These are phyloP conservation scores for Podarcis cretensis DNA, from an alignment of 2,113 vertebrate genomes.

Conservation along the genomic window DNA sequence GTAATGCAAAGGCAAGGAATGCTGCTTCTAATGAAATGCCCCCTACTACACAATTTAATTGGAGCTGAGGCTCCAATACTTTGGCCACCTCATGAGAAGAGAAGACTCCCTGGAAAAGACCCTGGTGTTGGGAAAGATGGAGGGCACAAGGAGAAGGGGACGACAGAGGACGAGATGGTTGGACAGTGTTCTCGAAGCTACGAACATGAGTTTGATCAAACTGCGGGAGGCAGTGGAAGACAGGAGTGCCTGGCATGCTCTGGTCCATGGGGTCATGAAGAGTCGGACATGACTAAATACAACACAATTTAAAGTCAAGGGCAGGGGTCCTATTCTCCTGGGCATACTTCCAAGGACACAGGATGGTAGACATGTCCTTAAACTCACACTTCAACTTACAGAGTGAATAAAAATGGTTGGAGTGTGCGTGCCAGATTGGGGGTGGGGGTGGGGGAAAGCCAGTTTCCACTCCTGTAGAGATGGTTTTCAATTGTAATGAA, in stretches of 20 bases:
- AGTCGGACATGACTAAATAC: no score
- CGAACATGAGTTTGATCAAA: no score
- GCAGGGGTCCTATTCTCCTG: neutral
- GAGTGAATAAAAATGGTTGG: neutral
- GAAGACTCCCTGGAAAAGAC: no score
- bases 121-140: no score
- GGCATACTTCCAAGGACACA: neutral
- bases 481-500: neutral
- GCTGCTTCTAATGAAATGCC: neutral
- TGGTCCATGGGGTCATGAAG: no score
- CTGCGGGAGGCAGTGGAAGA: no score
- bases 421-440: neutral
- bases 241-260: no score
- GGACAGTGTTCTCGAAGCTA: no score
- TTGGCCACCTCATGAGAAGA: no score
- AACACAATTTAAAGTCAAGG: neutral
- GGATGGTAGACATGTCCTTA: neutral
- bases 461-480: neutral
- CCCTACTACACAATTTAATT: neutral
- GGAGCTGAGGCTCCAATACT: no score
- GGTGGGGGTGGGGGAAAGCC: fast-evolving
- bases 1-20: neutral
- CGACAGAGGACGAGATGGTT: no score
- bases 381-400: neutral
- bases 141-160: no score